Conservation (phyloP, 1,140 invertebrate species). For the Cherax destructor region DNA sequence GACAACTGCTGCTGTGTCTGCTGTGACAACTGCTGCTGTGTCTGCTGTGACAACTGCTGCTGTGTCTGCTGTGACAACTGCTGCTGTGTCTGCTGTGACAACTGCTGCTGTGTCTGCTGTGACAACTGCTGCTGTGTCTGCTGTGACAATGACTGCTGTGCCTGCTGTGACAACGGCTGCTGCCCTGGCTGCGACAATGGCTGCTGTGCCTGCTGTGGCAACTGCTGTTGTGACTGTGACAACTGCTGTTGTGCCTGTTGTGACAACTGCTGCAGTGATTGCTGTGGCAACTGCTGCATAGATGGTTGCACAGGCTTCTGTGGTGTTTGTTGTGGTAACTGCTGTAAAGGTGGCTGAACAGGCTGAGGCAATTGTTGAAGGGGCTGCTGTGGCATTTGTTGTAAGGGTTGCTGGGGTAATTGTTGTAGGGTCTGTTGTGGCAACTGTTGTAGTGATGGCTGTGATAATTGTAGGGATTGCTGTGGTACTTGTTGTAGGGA, state of each 20-base stretch:
- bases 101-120: not conserved
- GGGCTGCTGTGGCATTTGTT: conserved; percentile 21
- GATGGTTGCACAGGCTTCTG: not conserved
- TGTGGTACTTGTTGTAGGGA: conserved; percentile 18
- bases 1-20: not conserved
- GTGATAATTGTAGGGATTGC: conserved; percentile 4
- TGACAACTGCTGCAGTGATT: not conserved
- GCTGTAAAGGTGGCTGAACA: not conserved
- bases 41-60: not conserved
- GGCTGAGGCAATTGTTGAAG: not conserved
- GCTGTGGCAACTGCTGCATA: not conserved
- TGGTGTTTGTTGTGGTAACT: conserved; percentile 17
- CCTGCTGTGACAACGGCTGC: not conserved
- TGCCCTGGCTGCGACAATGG: not conserved
- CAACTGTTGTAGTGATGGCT: conserved; percentile 4
- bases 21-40: not conserved
- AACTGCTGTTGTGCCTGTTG: conserved; percentile 15
- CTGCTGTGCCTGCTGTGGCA: not conserved
- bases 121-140: not conserved
- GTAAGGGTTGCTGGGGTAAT: not conserved
- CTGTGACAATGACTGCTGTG: not conserved
- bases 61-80: not conserved
- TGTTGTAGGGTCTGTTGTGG: conserved; percentile 24
- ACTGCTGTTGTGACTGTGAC: conserved; percentile 2
- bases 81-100: not conserved